Conservation (phyloP, 2,888 invertebrate species). For the Stramonita haemastoma region DNA sequence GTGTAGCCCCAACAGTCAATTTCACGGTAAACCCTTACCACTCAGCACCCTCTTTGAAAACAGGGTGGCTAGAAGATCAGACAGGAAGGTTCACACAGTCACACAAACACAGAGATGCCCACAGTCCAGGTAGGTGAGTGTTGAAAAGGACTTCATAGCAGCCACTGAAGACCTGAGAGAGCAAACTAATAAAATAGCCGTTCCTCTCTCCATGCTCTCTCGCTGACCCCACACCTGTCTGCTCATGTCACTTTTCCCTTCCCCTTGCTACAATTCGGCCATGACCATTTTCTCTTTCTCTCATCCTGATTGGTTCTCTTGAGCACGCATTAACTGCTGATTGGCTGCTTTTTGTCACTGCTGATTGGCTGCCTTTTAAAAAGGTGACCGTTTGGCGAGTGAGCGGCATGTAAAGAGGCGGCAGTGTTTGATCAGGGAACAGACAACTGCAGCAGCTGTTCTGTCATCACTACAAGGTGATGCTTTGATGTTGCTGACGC, state of each 20-base stretch:
- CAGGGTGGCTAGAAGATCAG: no score
- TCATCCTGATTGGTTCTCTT: background rate
- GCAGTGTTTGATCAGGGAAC: background rate
- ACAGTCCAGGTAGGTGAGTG: no score
- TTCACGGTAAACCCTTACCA: no score
- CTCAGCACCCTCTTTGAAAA: no score
- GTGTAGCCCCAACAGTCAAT: no score
- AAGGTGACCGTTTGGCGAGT: background rate
- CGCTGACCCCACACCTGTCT: background rate
- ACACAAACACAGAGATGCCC: background rate
- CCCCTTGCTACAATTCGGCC: background rate
- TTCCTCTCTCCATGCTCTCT: background rate
- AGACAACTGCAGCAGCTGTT: no score
- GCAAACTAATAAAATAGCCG: no score
- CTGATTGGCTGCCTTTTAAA: background rate
- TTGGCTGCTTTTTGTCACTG: background rate
- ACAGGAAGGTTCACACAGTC: background rate
- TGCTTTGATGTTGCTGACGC: no score
- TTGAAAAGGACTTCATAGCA: no score
- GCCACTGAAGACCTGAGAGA: no score
- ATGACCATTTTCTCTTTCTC: background rate
- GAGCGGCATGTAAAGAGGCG: background rate
- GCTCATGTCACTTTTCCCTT: background rate
- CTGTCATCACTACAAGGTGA: no score
- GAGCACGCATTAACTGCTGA: background rate